phyloP scores from a whole-genome alignment of 2,797 vertebrate genomes.

The Sebastes oblongus region DNA sequence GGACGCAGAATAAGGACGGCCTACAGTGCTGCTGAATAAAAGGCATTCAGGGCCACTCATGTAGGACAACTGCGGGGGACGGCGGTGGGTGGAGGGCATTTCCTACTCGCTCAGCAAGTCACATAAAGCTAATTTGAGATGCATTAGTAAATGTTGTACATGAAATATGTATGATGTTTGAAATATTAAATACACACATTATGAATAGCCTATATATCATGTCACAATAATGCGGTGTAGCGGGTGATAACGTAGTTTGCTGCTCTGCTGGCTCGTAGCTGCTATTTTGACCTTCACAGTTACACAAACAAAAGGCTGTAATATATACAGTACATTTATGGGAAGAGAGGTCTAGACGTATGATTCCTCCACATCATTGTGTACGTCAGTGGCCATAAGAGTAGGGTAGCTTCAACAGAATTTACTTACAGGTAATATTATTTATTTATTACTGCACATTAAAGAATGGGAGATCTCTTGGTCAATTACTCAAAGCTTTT shows the following conservation, averaged over 20 bases:
- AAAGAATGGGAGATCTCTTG: not conserved
- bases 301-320: constrained; percentile 2
- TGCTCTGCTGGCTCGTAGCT: constrained; percentile 13
- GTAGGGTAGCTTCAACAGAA: not conserved
- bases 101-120: constrained; percentile 38
- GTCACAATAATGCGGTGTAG: constrained; percentile 23
- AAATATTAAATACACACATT: constrained; percentile 53
- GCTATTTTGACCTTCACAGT: constrained; percentile 29
- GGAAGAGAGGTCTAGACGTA: not conserved
- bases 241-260: constrained; percentile 23
- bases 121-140: constrained; percentile 23
- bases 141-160: constrained; percentile 15
- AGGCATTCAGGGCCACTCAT: constrained; percentile 31
- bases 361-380: not conserved
- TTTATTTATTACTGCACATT: not conserved
- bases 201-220: constrained; percentile 47
- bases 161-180: constrained; percentile 60
- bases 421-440: not conserved
- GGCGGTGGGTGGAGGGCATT: constrained; percentile 25
- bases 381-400: not conserved
- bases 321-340: not conserved
- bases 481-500: not conserved
- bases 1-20: constrained; percentile 11
- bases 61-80: constrained; percentile 14
- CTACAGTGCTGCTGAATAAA: constrained; percentile 19